Evolutionary conservation across 2,797 vertebrate species (phyloP).

Genomic region (Valencia hispanica): DNA sequence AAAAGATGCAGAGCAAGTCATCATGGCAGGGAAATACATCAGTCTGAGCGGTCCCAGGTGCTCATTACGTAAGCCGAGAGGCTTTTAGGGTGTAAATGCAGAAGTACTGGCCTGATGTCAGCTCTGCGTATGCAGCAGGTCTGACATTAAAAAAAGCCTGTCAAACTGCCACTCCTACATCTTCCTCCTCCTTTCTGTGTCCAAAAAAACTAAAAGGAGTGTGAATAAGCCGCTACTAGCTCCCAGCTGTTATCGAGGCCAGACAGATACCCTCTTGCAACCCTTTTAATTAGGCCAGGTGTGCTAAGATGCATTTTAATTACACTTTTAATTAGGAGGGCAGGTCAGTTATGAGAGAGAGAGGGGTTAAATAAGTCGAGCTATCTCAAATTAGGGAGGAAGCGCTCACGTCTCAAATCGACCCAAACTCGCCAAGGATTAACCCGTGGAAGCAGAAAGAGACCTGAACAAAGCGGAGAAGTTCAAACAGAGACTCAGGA

Average conservation of each 20-base stretch:
- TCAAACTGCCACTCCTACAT: neutral
- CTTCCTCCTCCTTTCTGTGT: neutral
- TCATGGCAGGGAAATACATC: neutral
- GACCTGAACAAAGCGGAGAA: neutral
- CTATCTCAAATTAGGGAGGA: constrained; percentile 40
- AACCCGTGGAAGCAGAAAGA: constrained; percentile 18
- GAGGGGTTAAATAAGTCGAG: constrained; percentile 35
- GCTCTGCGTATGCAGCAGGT: constrained; percentile 5
- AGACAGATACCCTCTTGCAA: constrained; percentile 26
- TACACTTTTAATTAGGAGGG: constrained; percentile 60
- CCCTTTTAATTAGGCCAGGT: constrained; percentile 43
- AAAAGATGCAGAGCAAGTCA: neutral
- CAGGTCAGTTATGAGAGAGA: constrained; percentile 26
- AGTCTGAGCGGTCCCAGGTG: neutral
- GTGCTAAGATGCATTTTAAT: constrained; percentile 52
- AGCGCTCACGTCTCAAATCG: constrained; percentile 10
- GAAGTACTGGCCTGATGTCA: constrained; percentile 12
- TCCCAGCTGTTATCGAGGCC: constrained; percentile 35
- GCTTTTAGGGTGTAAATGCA: constrained; percentile 6
- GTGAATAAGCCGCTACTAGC: constrained; percentile 28
- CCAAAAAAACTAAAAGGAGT: neutral
- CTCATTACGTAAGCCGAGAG: neutral
- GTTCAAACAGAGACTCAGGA: neutral
- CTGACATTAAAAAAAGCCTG: constrained; percentile 15
- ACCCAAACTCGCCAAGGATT: constrained; percentile 16